Evolutionary conservation across 2,797 vertebrate species (phyloP).

Genomic region (Zenarchopterus dispar): DNA sequence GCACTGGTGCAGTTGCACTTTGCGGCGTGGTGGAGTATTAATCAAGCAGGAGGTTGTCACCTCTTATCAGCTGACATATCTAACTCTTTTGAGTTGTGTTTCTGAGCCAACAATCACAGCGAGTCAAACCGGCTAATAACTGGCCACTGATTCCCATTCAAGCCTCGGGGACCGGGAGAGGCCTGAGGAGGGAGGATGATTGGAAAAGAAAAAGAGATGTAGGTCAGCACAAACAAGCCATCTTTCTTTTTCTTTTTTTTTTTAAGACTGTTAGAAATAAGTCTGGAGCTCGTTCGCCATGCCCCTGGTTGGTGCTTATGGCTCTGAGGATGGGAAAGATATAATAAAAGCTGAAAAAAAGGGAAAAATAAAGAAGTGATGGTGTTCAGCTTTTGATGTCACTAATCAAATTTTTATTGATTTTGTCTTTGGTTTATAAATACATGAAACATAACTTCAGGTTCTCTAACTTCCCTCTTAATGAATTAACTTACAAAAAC

Average conservation of each 20-base stretch:
- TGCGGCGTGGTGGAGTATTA: constrained; percentile 47
- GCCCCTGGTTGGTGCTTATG: constrained; percentile 43
- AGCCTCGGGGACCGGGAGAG: constrained; percentile 44
- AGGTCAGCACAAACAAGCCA: constrained; percentile 76
- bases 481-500: constrained; percentile 35
- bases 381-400: constrained; percentile 26
- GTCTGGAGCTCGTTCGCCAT: constrained; percentile 67
- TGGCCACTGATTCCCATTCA: constrained; percentile 42
- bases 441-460: background rate
- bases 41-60: constrained; percentile 64
- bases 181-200: constrained; percentile 65
- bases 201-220: constrained; percentile 75
- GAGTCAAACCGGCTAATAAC: constrained; percentile 62
- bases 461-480: constrained; percentile 2
- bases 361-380: constrained; percentile 26
- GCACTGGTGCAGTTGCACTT: constrained; percentile 44
- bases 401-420: constrained; percentile 16
- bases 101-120: constrained; percentile 65
- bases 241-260: too few species aligned
- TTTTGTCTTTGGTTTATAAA: constrained; percentile 15
- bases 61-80: constrained; percentile 52
- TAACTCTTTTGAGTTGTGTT: constrained; percentile 48
- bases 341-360: constrained; percentile 45
- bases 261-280: constrained; percentile 66
- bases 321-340: constrained; percentile 50